Evolutionary conservation across 23 tunicate species (phyloP).

Genomic region (Oikopleura dioica): DNA sequence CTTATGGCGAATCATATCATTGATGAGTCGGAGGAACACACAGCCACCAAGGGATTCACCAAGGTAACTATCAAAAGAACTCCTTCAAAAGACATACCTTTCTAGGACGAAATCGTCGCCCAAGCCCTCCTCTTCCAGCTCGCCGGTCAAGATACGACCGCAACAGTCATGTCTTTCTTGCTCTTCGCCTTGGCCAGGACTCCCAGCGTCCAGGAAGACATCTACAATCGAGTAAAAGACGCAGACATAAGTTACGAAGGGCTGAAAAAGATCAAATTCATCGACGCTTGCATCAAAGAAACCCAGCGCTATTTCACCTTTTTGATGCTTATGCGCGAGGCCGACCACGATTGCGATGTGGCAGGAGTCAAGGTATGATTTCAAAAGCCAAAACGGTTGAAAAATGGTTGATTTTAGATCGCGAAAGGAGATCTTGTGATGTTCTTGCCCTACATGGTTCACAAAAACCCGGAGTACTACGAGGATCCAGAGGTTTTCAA

Average conservation of each 20-base stretch:
- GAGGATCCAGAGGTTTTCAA: no score
- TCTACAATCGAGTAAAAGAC: background rate
- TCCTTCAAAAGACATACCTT: no score
- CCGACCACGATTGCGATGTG: background rate
- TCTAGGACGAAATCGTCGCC: background rate
- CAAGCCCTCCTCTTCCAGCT: background rate
- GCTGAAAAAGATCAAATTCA: background rate
- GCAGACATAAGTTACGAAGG: background rate
- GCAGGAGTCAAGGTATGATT: background rate
- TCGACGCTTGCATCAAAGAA: background rate
- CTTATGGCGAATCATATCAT: background rate
- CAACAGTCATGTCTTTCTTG: background rate
- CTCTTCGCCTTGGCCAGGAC: background rate
- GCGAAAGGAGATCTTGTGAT: background rate
- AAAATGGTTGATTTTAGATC: background rate
- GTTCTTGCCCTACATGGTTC: background rate
- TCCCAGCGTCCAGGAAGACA: background rate
- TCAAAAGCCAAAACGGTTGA: background rate
- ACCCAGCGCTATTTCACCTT: background rate
- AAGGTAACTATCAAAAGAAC: no score
- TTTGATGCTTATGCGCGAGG: background rate
- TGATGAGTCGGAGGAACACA: background rate
- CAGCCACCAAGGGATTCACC: background rate
- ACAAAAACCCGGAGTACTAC: background rate
- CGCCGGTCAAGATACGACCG: background rate